A percentile compares a stretch with the other conserved stretches of the same genome.
These are phyloP conservation scores for Fregata magnificens DNA, from an alignment of 2,113 vertebrate species.

Conservation along the genomic window DNA sequence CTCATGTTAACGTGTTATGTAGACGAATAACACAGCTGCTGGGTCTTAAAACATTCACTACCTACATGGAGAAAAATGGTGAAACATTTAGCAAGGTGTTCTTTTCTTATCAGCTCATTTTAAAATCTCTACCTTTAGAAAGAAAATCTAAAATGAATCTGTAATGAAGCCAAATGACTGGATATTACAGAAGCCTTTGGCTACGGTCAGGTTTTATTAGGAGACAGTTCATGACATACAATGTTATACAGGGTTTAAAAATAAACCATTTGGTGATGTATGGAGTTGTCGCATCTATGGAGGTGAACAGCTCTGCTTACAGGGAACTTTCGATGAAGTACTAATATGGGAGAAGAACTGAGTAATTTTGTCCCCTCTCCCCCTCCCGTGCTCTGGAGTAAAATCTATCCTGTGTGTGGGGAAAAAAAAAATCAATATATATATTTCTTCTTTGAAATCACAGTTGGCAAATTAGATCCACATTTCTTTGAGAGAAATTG, in stretches of 20 bases:
- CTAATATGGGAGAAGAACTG: background rate
- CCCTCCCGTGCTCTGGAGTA: background rate
- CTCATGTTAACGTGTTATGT: fast-evolving
- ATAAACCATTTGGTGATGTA: background rate
- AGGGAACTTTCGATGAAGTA: background rate
- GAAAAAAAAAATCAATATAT: background rate
- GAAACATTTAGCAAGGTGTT: background rate
- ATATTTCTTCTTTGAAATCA: background rate
- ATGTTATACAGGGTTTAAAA: background rate
- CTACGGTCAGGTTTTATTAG: background rate
- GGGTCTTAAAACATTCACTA: background rate
- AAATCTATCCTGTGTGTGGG: background rate
- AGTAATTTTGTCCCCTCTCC: background rate
- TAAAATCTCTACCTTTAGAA: background rate
- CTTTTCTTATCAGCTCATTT: background rate
- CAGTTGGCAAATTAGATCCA: constrained; percentile 10
- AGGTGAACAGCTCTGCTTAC: background rate
- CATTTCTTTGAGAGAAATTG: background rate
- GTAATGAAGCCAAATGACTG: background rate
- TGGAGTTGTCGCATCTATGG: background rate
- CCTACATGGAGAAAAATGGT: background rate
- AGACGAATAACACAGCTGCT: background rate
- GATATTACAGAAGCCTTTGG: background rate
- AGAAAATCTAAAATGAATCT: background rate
- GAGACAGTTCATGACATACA: background rate